Evolutionary conservation across 2,797 vertebrate species (phyloP).

Genomic region (Clarias laeviceps): DNA sequence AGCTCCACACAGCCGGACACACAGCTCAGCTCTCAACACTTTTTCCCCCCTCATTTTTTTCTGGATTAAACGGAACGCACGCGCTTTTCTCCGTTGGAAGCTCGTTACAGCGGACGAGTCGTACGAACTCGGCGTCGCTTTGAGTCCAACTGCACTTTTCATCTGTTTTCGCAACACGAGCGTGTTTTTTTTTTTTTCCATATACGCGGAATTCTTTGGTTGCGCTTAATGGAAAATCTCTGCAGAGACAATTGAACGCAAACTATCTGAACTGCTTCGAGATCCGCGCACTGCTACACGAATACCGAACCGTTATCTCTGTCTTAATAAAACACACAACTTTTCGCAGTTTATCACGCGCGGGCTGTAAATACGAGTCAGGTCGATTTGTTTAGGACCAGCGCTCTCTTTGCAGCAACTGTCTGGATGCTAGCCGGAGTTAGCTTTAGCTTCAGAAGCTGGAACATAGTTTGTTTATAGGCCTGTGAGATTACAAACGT

Average conservation of each 20-base stretch:
- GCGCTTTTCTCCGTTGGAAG: not conserved
- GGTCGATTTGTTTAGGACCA: not conserved
- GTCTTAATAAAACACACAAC: not conserved
- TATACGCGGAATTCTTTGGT: not conserved
- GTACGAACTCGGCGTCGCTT: not conserved
- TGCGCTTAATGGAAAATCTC: slow-evolving; percentile 12
- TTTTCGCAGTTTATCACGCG: not conserved
- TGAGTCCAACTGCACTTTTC: not conserved
- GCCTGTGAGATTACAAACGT: not conserved
- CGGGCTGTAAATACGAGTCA: not conserved
- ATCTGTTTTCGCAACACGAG: not conserved
- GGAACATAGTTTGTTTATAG: not conserved
- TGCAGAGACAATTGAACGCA: not conserved
- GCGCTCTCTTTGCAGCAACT: not conserved
- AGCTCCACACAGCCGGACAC: not conserved
- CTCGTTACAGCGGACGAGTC: not conserved
- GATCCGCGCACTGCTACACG: not conserved
- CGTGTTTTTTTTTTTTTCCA: not conserved
- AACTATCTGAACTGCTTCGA: not conserved
- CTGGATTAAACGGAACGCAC: not conserved
- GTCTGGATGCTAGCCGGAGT: slow-evolving; percentile 19
- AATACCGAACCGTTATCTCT: no score
- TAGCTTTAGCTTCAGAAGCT: slow-evolving; percentile 21
- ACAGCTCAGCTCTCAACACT: not conserved
- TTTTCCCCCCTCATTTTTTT: not conserved